Base-by-base conservation (phyloP, 2,888 invertebrate genomes). In the Melipona beecheii region DNA sequence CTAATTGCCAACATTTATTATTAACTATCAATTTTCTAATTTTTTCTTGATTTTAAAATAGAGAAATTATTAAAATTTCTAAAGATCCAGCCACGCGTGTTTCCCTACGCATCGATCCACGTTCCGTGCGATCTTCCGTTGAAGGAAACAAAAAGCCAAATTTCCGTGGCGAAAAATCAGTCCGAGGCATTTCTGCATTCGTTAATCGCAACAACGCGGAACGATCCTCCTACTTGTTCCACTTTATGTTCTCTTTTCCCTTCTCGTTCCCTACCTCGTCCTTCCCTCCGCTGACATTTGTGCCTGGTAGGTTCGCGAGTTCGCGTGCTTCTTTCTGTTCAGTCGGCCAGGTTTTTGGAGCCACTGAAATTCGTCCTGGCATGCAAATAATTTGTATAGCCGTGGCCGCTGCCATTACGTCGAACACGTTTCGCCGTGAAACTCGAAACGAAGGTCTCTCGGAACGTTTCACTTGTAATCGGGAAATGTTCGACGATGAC, bases 241-340 rank as follows among this genome's bases (percentile, higher is more conserved):
- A 4, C 24, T 69, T 36, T 36, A 52, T 15, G 31, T 70, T 72
- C 50, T 27, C 4, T 31, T 56, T 69, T 69, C 21, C 36, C 17
- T 69, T 24, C 49, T 56, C 52, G 49, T 17, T 62, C 15, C 13
- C 65, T 43, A 43, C 43, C 11, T 66, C 68, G 70, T 58, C 70
- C 50, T 36, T 70, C 49, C 64, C 43, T 68, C 5, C 49, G 27
- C 78, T 81, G 79, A 84, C 78, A 87, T 87, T 86, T 88, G 83
- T 87, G 76, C 82, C 64, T n/a, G 36, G 54, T 58, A 65, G 66
- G 71, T 80, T 77, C 74, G 60, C 54, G 78, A 49, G 84, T n/a
- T 89, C 79, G 88, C 88, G 89, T 89, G 88, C 73, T 89, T 82
- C 87, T 86, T 89, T 87, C 82, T 75, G 85, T 74, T 84, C 66